These are phyloP conservation scores for Lasioglossum pauxillum DNA, from an alignment of 2,888 invertebrate genomes.

Conservation along the genomic window DNA sequence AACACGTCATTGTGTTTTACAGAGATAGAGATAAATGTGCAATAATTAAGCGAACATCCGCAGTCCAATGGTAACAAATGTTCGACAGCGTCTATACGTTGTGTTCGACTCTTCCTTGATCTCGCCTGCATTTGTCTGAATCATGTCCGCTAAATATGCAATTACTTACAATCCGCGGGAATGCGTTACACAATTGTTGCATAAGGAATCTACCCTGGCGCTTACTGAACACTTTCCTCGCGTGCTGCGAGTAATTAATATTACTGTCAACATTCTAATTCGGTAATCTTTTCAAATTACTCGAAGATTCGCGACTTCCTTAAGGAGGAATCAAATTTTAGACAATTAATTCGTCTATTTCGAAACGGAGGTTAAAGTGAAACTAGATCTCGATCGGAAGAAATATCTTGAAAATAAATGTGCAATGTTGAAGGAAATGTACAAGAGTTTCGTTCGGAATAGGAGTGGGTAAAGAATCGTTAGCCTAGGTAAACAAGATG, in stretches of 20 bases:
- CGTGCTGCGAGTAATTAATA: neutral
- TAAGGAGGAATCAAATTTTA: neutral
- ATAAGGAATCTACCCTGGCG: neutral
- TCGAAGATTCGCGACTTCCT: neutral
- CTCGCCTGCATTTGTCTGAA: neutral
- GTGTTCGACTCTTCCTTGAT: neutral
- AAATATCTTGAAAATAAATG: neutral
- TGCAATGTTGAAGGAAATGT: too few species aligned
- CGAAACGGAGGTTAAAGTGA: neutral
- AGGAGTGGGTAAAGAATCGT: neutral
- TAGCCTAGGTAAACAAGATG: neutral
- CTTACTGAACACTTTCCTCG: neutral
- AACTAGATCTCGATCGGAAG: neutral
- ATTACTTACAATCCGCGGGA: neutral
- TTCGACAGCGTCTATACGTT: neutral
- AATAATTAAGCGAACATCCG: neutral
- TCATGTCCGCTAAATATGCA: neutral
- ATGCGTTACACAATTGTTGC: neutral
- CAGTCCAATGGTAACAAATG: neutral
- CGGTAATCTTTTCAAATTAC: neutral
- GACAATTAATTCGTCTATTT: neutral
- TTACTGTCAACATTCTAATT: neutral
- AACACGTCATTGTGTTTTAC: neutral
- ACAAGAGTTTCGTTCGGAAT: neutral
- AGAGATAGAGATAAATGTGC: neutral